These are phyloP conservation scores for Gasteruption jaculator DNA, from an alignment of 2,888 invertebrate genomes.

Conservation along the genomic window DNA sequence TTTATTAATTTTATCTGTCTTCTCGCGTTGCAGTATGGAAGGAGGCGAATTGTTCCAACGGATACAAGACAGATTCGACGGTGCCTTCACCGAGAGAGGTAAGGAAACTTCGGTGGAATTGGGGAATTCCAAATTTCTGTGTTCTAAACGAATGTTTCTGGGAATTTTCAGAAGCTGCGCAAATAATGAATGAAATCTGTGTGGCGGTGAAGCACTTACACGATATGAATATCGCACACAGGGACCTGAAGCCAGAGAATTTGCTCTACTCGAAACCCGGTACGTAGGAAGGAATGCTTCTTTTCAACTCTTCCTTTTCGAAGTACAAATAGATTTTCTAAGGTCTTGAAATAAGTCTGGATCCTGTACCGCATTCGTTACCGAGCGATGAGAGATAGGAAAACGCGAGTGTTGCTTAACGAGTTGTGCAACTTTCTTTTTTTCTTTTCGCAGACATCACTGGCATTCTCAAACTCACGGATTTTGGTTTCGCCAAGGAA, in stretches of 20 bases:
- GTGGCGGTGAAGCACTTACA: constrained; percentile 92
- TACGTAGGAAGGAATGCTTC: constrained; percentile 27
- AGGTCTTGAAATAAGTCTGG: too few species aligned
- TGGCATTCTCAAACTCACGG: constrained; percentile 92
- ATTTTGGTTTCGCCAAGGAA: constrained; percentile 99
- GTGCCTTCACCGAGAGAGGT: constrained; percentile 94
- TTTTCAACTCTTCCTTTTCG: not conserved
- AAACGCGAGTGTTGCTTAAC: constrained; percentile 5
- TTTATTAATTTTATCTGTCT: constrained; percentile 2
- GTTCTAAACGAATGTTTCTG: constrained; percentile 6
- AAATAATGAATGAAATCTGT: constrained; percentile 95
- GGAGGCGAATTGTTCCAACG: constrained; percentile 96
- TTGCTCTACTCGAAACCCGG: constrained; percentile 79
- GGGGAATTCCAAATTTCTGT: not conserved
- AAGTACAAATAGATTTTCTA: not conserved
- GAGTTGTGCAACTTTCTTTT: constrained; percentile 9
- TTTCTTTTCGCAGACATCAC: constrained; percentile 52
- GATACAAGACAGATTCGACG: constrained; percentile 91
- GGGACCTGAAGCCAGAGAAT: constrained; percentile 98
- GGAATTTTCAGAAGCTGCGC: constrained; percentile 71
- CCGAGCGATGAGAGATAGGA: not conserved
- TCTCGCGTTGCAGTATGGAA: constrained; percentile 73
- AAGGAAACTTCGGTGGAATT: constrained; percentile 20
- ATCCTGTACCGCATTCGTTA: not conserved
- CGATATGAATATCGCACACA: constrained; percentile 90